These are phyloP conservation scores for Aphelocoma californica DNA, from an alignment of 2,797 vertebrate species.

Conservation along the genomic window DNA sequence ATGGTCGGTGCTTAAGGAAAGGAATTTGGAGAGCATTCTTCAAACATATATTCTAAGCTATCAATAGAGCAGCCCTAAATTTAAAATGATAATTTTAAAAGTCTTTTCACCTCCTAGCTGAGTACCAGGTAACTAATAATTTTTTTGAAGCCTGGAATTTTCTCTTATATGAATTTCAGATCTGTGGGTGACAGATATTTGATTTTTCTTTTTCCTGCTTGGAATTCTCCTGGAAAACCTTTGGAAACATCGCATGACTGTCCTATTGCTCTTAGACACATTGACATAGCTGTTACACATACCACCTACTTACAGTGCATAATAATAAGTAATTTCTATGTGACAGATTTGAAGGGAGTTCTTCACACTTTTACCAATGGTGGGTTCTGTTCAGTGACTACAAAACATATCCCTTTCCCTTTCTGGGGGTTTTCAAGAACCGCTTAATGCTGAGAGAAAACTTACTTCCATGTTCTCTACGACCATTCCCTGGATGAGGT, in stretches of 20 bases:
- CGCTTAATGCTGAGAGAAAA: neutral
- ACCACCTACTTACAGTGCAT: neutral
- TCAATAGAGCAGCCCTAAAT: neutral
- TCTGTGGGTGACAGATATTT: neutral
- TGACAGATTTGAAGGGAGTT: neutral
- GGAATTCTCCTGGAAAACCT: neutral
- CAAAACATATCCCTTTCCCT: neutral
- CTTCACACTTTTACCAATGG: neutral
- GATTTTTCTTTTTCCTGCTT: neutral
- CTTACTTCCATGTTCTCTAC: neutral
- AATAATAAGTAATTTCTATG: neutral
- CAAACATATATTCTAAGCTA: neutral
- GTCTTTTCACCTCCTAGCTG: neutral
- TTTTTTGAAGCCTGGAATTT: neutral
- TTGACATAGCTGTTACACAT: neutral
- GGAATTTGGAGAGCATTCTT: neutral
- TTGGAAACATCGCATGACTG: neutral
- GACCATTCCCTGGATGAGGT: neutral
- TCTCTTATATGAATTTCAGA: neutral
- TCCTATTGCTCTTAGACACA: neutral
- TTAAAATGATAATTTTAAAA: neutral
- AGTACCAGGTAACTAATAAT: neutral
- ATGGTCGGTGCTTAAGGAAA: neutral
- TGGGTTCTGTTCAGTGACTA: neutral
- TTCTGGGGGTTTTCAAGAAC: neutral